Evolutionary conservation across 2,888 invertebrate genomes (phyloP), one percentile per base, ranked within the genome.

Genomic region (Pandemis heparana): DNA sequence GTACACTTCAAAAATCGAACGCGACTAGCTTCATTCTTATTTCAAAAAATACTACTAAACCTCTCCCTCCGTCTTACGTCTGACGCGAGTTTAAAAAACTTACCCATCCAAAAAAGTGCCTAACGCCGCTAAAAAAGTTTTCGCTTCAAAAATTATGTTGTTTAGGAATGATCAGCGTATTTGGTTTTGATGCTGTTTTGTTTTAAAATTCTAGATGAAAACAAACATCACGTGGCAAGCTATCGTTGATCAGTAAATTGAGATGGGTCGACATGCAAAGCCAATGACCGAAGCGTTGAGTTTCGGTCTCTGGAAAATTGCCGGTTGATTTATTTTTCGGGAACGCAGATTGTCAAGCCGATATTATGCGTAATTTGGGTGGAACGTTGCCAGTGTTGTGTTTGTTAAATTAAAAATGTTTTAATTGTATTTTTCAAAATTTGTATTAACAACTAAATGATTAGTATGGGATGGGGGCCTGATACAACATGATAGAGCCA

Each of bases 211-310:
- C 38, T 48, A 38, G 32, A 46, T 23, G 18, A 38, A 38, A 68
- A 68, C 48, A 68, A 68, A 68, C 38, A 67, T 23, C 23, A 59
- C 56, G 43, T 46, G 23, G 68, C 9, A 18, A 43, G 63, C 48
- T 60, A 60, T 16, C 68, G 16, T 68, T 16, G 48, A 68, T 68
- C 48, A 68, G 68, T 61, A 60, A 68, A 68, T 68, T 68, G 60
- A 68, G 68, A 60, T 18, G 38, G 46, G 68, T 68, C 32, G 46
- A 60, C 60, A 46, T 68, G 56, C 32, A 48, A 32, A 16, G 48
- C 32, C 60, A 61, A 60, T 16, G 60, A 38, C 48, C 60, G 48
- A 48, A 48, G 60, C 60, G 60, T 48, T 60, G 68, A 60, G 38
- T 68, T 68, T 61, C 12, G 59, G 68, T n/a, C 10, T 5, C 10